These are phyloP conservation scores for Homarus americanus DNA, from an alignment of 1,140 invertebrate species.

Conservation along the genomic window DNA sequence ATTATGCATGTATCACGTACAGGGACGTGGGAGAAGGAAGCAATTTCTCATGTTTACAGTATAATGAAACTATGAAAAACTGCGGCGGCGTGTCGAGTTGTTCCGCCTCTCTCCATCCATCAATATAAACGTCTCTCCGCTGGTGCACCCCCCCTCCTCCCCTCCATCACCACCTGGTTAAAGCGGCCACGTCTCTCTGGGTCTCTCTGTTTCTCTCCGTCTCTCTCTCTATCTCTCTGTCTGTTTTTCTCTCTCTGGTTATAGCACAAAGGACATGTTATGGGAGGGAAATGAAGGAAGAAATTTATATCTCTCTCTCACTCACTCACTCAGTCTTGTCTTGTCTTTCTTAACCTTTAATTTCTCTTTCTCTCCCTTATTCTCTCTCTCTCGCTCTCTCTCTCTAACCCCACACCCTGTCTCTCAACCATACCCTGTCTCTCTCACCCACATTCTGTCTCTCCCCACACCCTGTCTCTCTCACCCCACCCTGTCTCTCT, in stretches of 20 bases:
- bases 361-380: neutral
- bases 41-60: neutral
- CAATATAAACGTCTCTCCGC: neutral
- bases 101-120: neutral
- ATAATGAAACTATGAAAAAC: slow-evolving; percentile 5
- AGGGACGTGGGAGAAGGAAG: neutral
- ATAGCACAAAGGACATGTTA: neutral
- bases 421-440: too few species aligned
- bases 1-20: neutral
- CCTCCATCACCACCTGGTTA: too few species aligned
- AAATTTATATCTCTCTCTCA: neutral
- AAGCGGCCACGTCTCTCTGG: too few species aligned
- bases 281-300: neutral
- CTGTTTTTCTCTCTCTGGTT: neutral
- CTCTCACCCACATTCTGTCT: neutral
- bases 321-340: neutral
- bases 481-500: neutral
- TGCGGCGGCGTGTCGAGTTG: neutral
- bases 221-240: neutral
- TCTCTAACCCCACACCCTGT: too few species aligned
- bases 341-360: too few species aligned
- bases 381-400: neutral
- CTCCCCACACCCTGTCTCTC: neutral
- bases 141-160: neutral
- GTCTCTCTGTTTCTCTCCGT: too few species aligned